phyloP scores from a whole-genome alignment of 2,888 invertebrate species.

The Agonopterix subpropinquella region DNA sequence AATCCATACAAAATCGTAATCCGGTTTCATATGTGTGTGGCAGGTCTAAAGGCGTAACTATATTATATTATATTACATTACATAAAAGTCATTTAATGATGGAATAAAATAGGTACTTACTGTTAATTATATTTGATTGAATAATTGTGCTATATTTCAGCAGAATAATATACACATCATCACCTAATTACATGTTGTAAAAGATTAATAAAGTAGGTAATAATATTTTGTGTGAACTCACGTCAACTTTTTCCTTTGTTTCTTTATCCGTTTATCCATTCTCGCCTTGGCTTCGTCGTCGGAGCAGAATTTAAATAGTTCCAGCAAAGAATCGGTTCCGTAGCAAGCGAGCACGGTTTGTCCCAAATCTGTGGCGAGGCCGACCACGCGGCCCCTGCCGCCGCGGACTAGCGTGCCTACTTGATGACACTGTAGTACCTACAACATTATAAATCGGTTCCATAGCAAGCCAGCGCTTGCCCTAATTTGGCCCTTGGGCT shows the following conservation, averaged over 20 bases:
- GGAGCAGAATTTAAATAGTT: conserved; percentile 87
- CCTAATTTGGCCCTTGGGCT: no score
- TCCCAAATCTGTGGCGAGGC: conserved; percentile 82
- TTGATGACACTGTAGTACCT: conserved; percentile 82
- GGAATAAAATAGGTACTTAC: no score
- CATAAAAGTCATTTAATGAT: no score
- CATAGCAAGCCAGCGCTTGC: no score
- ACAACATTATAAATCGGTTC: conserved; percentile 4
- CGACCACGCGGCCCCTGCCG: conserved; percentile 86
- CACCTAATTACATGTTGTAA: no score
- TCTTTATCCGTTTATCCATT: conserved; percentile 86
- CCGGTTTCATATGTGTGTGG: no score
- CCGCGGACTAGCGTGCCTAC: conserved; percentile 87
- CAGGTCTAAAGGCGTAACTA: no score
- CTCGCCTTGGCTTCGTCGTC: conserved; percentile 83
- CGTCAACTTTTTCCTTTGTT: conserved; percentile 78
- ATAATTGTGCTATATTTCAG: no score
- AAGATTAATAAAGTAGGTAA: neutral
- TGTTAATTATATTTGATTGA: no score
- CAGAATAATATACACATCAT: no score
- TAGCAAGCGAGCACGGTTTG: conserved; percentile 86
- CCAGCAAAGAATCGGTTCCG: conserved; percentile 87
- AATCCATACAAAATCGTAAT: no score
- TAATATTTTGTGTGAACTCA: conserved; percentile 26
- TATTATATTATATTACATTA: no score